A percentile compares a stretch with the other conserved stretches of the same genome.
Conservation (phyloP, 35 echinoderm and acorn worm species). For the Diadema setosum region DNA sequence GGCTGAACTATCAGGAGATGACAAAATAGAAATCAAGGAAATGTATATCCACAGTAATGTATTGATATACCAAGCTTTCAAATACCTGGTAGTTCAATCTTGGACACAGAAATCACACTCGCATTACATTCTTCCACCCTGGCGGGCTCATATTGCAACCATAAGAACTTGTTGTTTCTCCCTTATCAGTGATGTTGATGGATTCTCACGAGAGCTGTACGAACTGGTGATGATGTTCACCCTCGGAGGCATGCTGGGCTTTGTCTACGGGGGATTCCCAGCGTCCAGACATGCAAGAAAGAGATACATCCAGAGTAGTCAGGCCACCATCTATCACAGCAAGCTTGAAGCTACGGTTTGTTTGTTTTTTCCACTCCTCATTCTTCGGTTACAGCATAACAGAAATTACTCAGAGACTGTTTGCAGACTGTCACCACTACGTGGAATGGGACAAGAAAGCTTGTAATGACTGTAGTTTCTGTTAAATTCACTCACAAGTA, state of each 20-base stretch:
- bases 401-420: no score
- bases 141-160: neutral
- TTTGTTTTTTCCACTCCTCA: no score
- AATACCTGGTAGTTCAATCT: neutral
- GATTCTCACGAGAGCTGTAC: conserved; percentile 60
- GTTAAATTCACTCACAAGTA: no score
- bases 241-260: conserved; percentile 36
- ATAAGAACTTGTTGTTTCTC: neutral
- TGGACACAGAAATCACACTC: neutral
- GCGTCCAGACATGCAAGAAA: conserved; percentile 65
- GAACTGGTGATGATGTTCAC: conserved; percentile 69
- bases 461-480: no score
- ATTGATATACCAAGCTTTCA: neutral
- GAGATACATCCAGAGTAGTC: conserved; percentile 74
- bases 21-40: neutral
- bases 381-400: no score
- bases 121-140: neutral
- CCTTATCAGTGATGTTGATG: neutral
- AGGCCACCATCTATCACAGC: conserved; percentile 52
- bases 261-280: conserved; percentile 81
- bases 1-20: no score
- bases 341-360: conserved; percentile 70
- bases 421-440: no score
- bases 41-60: neutral
- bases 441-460: no score